Base-by-base conservation (phyloP, 2,888 invertebrate species). In the Cryptops parisi region DNA sequence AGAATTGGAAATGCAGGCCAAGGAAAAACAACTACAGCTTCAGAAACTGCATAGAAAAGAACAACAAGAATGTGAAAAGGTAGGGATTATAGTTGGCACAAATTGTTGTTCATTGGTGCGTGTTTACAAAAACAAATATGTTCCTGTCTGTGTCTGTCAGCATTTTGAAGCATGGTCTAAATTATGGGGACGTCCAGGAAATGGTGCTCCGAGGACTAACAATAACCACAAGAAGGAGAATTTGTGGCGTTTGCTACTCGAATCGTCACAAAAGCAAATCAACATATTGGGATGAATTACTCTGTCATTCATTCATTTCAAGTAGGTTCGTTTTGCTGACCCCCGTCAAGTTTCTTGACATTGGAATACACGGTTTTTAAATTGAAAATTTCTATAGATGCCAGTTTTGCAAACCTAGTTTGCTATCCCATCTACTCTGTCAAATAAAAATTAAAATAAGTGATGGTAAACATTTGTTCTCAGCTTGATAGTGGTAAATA, bases 111-210 rank as follows among this genome's bases (percentile, higher is more conserved):
- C n/a, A 17, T 6, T 12, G 43, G 17, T n/a, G n/a, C n/a, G n/a
- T n/a, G n/a, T n/a, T n/a, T n/a, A n/a, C n/a, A n/a, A n/a, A n/a
- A n/a, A n/a, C n/a, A n/a, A n/a, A n/a, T n/a, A n/a, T n/a, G n/a
- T n/a, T n/a, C n/a, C n/a, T n/a, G n/a, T 47, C n/a, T 39, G 23
- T 12, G 9, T 23, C 3, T 21, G 55, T 4, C 74, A 74, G 58
- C 86, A 87, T 66, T 83, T 84, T 66, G 76, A 76, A 59, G 83
- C 84, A 1, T 84, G 84, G 79, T 78, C 79, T 47, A 76, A 78
- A 9, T 74, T 83, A 61, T 87, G 86, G 86, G 85, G 86, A 24
- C 75, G 82, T 46, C 85, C 85, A 0, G 86, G 86, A 1, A 81
- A 82, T 62, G 77, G 77, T 9, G 82, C 73, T 1, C 73, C 73